phyloP scores from a whole-genome alignment of 1,140 invertebrate species.

The Bombus sibiricus region DNA sequence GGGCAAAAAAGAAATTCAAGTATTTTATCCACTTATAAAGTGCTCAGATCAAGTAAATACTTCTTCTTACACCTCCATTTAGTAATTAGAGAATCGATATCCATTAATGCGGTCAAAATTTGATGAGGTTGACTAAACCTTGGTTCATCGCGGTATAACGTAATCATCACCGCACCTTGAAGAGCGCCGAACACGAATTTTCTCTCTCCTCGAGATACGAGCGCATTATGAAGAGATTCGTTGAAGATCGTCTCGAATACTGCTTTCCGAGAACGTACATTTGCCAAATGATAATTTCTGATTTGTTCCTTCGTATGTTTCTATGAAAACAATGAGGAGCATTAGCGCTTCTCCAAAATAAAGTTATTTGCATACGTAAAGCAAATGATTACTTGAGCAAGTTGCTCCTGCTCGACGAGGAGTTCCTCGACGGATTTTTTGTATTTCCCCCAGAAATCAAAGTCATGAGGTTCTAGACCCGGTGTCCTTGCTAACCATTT shows the following conservation, averaged over 20 bases:
- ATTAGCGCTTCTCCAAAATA: background rate
- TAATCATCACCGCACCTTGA: slow-evolving; percentile 98
- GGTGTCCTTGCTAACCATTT: slow-evolving; percentile 97
- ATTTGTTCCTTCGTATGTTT: slow-evolving; percentile 81
- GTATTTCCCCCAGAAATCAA: slow-evolving; percentile 98
- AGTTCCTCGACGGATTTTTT: slow-evolving; percentile 89
- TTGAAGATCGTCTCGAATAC: slow-evolving; percentile 96
- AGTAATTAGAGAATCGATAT: slow-evolving; percentile 99
- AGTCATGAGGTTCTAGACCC: slow-evolving; percentile 91
- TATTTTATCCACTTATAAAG: background rate
- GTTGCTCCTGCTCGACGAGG: slow-evolving; percentile 86
- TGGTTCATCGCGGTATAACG: slow-evolving; percentile 97
- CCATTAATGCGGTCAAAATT: slow-evolving; percentile 96
- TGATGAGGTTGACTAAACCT: slow-evolving; percentile 98
- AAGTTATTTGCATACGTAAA: background rate
- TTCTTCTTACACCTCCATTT: slow-evolving; percentile 98
- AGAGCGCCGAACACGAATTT: slow-evolving; percentile 95
- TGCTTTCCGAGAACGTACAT: slow-evolving; percentile 90
- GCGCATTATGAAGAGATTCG: slow-evolving; percentile 89
- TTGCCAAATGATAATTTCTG: slow-evolving; percentile 87
- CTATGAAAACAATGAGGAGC: slow-evolving; percentile 56
- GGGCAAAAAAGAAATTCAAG: slow-evolving; percentile 15
- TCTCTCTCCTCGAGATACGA: slow-evolving; percentile 92
- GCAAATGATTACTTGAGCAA: slow-evolving; percentile 65
- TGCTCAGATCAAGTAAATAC: background rate